Evolutionary conservation across 2,888 invertebrate genomes (phyloP).

Genomic region (Lithosia quadra): DNA sequence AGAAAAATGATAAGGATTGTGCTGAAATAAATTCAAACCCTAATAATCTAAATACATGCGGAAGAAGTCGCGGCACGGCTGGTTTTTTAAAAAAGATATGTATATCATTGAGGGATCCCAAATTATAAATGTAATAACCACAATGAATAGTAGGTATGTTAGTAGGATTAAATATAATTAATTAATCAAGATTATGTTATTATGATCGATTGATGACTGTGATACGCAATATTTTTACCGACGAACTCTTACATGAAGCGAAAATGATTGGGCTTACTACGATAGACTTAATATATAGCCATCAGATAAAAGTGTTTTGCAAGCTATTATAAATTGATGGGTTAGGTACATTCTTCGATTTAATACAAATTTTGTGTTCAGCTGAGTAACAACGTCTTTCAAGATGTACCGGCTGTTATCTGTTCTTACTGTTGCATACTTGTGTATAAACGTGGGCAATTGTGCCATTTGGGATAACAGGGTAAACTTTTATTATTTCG

Average conservation of each 20-base stretch:
- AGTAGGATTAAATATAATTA: too few relatives aligned
- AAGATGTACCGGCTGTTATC: constrained; percentile 20
- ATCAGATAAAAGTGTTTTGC: neutral
- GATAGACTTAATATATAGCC: neutral
- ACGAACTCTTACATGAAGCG: neutral
- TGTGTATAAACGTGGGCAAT: constrained; percentile 11
- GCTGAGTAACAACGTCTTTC: constrained; percentile 19
- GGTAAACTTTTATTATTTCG: constrained; percentile 43
- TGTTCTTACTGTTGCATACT: constrained; percentile 24
- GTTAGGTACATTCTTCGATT: constrained; percentile 9
- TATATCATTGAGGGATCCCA: neutral
- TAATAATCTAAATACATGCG: too few relatives aligned
- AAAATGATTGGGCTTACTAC: neutral
- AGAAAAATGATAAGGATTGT: too few relatives aligned
- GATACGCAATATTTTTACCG: neutral
- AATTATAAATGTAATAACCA: neutral
- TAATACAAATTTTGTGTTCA: constrained; percentile 26
- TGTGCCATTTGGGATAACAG: neutral
- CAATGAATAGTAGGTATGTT: neutral
- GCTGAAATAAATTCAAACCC: too few relatives aligned
- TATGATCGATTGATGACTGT: neutral
- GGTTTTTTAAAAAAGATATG: too few relatives aligned
- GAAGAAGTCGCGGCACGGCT: too few relatives aligned
- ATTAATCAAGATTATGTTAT: constrained; percentile 4
- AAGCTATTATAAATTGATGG: neutral